Base-by-base conservation (phyloP, 1,140 invertebrate genomes). In the Polyergus mexicanus region DNA sequence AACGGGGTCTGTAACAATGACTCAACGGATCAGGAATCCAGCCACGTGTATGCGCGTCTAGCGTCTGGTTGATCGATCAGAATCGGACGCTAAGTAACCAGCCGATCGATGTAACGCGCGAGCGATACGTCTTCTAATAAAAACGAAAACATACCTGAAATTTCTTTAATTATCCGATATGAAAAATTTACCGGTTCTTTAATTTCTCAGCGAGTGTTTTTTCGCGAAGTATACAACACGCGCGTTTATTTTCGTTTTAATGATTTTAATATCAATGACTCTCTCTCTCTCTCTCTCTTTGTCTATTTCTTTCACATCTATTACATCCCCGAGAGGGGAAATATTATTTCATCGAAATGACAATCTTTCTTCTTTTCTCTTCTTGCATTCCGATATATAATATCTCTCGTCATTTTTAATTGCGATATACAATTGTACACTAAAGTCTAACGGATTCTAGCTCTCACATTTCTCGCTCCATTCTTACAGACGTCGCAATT, bases 21-120 rank as follows among this genome's bases (percentile, higher is more conserved):
- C 86, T 90, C 83, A 88, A 90, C 84, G 62, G 80, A 81, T 84
- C 62, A 90, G 75, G 83, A 90, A 91, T 91, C 90, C 58, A 58
- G 56, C 60, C 60, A 56, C 32, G 16, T 51, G 47, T 51, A 19
- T 51, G 16, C 0, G 13, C 6, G 16, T 51, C 47, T 51, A 51
- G 4, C 16, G 65, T 83, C 58, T 77, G 72, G 62, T 19, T 76
- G 56, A 90, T 88, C 72, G 74, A 32, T 63, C 44, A 44, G 72
- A 38, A 41, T 78, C 66, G 28, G 10, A 78, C n/a, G 41, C 41
- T 78, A 78, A 66, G 62, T 47, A 32, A 51, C 44, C n/a, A 65
- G 19, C 22, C 10, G 35, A 76, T 84, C 63, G 77, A 38, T 69
- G 76, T 75, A 77, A 77, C 7, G 19, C 7, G 19, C 65, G 32